Conservation (phyloP, 2,888 invertebrate genomes). For the Yponomeuta cagnagella region DNA sequence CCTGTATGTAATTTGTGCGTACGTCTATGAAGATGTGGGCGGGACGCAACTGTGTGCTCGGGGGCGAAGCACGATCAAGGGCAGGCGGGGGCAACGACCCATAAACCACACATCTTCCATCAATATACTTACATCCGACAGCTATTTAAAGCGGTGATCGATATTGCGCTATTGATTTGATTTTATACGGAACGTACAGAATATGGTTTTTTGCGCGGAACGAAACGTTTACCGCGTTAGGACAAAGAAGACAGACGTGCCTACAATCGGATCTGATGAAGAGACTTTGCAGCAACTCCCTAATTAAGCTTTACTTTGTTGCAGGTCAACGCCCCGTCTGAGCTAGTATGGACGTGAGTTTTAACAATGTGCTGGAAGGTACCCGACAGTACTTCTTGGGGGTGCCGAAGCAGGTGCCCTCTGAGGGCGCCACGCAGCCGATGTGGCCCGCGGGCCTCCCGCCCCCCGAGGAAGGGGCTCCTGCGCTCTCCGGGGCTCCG, state of each 20-base stretch:
- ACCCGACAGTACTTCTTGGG: constrained; percentile 90
- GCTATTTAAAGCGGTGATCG: background rate
- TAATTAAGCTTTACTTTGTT: constrained; percentile 3
- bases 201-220: background rate
- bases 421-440: constrained; percentile 51
- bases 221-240: too few relatives aligned
- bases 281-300: background rate
- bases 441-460: constrained; percentile 52
- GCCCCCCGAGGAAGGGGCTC: constrained; percentile 55
- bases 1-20: too few relatives aligned
- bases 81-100: constrained; percentile 61
- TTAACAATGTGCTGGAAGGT: constrained; percentile 88
- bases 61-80: constrained; percentile 68
- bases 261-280: too few relatives aligned
- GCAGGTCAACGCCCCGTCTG: constrained; percentile 22
- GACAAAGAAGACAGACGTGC: too few relatives aligned
- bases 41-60: constrained; percentile 28
- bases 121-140: background rate
- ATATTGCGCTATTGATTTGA: background rate
- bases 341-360: constrained; percentile 84
- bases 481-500: constrained; percentile 61
- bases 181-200: background rate
- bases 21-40: too few relatives aligned
- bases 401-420: constrained; percentile 77
- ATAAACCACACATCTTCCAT: constrained; percentile 36